Evolutionary conservation across 2,888 invertebrate genomes (phyloP), one percentile per base, ranked within the genome.

Genomic region (Cremastobaeus sp.): DNA sequence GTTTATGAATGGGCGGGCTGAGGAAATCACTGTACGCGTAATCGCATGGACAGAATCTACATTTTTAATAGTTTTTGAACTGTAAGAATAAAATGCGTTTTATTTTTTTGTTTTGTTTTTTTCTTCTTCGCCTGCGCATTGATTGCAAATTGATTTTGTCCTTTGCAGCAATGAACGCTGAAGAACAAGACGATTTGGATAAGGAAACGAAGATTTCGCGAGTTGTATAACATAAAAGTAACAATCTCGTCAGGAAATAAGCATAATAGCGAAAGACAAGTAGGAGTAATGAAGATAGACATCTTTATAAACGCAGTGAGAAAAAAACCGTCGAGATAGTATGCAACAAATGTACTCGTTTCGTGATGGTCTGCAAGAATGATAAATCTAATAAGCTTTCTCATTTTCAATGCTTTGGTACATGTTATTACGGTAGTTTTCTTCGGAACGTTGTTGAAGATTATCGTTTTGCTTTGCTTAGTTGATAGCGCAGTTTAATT

Each of bases 301-400:
- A 54, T 65, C 64, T 54, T 35, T 34, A 37, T 65, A 65, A 65
- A 65, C 37, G 34, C 41, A 41, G 3, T 30, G 17, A n/a, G 28
- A 43, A 35, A 17, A 47, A 52, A 52, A 62, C 48, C 20, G 34
- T 21, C 18, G 14, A 20, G 43, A 64, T 50, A 50, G 21, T 15
- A 18, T 25, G 35, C 52, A 28, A 47, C 37, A 35, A 25, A 54
- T 35, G 64, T 54, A 34, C 54, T 35, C 43, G 25, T 64, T 64
- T 64, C 64, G 37, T 12, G 54, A 52, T 48, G n/a, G 18, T 52
- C 15, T 25, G 52, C 21, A 43, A 64, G 45, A 45, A 64, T 64
- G 64, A 64, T 64, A 34, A 54, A 54, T 54, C 41, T 50, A 47
- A 62, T 43, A 47, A 25, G 45, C 59, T 59, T 59, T 64, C 62